Evolutionary conservation across 2,113 vertebrate species (phyloP).

Genomic region (Anser cygnoides): DNA sequence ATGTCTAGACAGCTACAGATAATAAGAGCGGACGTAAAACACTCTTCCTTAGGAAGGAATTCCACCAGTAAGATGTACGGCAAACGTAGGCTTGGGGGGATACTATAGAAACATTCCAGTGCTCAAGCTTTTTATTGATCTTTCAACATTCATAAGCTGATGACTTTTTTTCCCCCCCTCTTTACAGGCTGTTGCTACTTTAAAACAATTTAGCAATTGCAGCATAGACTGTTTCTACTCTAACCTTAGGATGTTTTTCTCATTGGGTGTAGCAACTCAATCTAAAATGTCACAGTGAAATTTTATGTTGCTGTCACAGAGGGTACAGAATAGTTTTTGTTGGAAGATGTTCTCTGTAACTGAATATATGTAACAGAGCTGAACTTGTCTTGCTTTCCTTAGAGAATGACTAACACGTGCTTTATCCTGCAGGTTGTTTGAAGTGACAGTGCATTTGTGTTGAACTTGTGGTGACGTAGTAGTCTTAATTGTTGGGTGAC

Average conservation of each 20-base stretch:
- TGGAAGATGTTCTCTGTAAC: not conserved
- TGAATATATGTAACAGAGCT: not conserved
- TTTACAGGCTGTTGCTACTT: not conserved
- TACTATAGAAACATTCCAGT: not conserved
- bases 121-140: not conserved
- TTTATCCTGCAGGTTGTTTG: not conserved
- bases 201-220: not conserved
- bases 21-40: not conserved
- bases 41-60: not conserved
- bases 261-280: not conserved
- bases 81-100: not conserved
- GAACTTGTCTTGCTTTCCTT: not conserved
- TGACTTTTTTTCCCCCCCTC: not conserved
- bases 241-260: not conserved
- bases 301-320: not conserved
- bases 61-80: not conserved
- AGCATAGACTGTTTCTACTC: not conserved
- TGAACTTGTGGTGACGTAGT: not conserved
- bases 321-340: not conserved
- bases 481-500: not conserved
- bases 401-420: not conserved
- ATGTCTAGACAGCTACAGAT: not conserved
- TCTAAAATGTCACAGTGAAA: not conserved
- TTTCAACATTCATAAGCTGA: not conserved
- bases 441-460: not conserved